Percentiles rank a stretch among this genome's conserved stretches.
Conservation (phyloP, 2,888 invertebrate genomes). For the Apamea sordens region DNA sequence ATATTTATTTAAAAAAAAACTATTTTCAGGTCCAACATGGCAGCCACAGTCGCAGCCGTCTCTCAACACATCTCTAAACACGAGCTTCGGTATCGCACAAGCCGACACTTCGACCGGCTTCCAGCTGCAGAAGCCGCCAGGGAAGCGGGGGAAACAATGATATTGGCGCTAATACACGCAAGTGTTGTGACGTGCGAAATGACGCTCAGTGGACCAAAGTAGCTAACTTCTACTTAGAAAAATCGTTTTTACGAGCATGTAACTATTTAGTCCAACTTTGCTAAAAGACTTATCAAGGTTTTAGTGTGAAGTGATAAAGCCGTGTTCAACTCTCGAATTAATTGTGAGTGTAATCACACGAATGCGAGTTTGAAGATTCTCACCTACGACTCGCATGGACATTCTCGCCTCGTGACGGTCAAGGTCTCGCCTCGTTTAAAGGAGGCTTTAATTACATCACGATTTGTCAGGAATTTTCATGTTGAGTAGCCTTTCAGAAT, state of each 20-base stretch:
- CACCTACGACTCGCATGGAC: too few species aligned
- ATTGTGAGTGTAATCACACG: neutral
- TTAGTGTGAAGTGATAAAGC: neutral
- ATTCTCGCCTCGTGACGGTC: too few species aligned
- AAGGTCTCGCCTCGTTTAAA: neutral
- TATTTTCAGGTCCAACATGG: slow-evolving; percentile 76
- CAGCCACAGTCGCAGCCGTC: slow-evolving; percentile 77
- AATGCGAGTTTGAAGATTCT: neutral
- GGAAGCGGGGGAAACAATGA: slow-evolving; percentile 93
- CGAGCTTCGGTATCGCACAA: slow-evolving; percentile 72
- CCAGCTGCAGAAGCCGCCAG: slow-evolving; percentile 93
- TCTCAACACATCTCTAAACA: slow-evolving; percentile 72
- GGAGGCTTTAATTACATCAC: neutral
- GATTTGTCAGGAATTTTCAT: neutral
- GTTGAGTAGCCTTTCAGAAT: neutral
- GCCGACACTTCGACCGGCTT: slow-evolving; percentile 82
- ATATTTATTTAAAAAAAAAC: neutral
- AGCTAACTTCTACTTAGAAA: neutral
- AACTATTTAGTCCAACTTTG: neutral
- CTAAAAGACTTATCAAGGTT: neutral
- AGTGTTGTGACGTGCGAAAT: slow-evolving; percentile 42
- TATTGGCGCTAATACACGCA: slow-evolving; percentile 78
- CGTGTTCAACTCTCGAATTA: neutral
- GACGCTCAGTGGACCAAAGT: slow-evolving; percentile 30
- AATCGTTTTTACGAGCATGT: neutral